Evolutionary conservation across 2,888 invertebrate genomes (phyloP).

Genomic region (Lacanobia wlatinum): DNA sequence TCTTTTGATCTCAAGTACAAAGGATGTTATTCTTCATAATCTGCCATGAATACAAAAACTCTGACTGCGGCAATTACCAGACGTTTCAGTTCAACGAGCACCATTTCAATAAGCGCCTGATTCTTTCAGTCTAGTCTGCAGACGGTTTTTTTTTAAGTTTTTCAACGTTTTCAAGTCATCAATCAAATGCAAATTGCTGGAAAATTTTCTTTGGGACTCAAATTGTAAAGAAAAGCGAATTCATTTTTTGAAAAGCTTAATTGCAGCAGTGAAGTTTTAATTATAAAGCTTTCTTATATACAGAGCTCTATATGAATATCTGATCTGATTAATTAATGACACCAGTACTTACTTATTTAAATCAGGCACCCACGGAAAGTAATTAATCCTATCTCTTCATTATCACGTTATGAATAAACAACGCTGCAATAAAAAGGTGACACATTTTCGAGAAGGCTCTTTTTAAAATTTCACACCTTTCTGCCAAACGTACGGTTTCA

Average conservation of each 20-base stretch:
- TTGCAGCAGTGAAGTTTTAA: background rate
- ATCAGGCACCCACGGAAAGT: background rate
- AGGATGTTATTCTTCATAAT: constrained; percentile 29
- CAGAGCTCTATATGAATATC: background rate
- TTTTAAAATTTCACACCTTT: constrained; percentile 19
- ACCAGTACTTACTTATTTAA: background rate
- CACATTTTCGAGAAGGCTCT: background rate
- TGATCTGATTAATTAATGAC: background rate
- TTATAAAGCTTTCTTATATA: background rate
- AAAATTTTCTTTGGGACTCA: background rate
- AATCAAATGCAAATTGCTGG: constrained; percentile 30
- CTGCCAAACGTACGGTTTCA: constrained; percentile 23
- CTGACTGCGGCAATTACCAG: constrained; percentile 48
- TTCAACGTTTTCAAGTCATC: constrained; percentile 19
- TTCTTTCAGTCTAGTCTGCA: constrained; percentile 17
- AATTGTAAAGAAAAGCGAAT: background rate
- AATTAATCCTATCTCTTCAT: background rate
- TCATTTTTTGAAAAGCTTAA: background rate
- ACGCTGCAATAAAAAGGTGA: constrained; percentile 10
- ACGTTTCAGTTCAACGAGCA: constrained; percentile 59
- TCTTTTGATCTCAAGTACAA: constrained; percentile 10
- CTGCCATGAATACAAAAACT: constrained; percentile 29
- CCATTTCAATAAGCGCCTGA: constrained; percentile 42
- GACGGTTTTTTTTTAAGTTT: constrained; percentile 2
- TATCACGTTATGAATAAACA: constrained; percentile 7